Base-by-base conservation (phyloP, 2,888 invertebrate genomes). In the Capitulum mitella region DNA sequence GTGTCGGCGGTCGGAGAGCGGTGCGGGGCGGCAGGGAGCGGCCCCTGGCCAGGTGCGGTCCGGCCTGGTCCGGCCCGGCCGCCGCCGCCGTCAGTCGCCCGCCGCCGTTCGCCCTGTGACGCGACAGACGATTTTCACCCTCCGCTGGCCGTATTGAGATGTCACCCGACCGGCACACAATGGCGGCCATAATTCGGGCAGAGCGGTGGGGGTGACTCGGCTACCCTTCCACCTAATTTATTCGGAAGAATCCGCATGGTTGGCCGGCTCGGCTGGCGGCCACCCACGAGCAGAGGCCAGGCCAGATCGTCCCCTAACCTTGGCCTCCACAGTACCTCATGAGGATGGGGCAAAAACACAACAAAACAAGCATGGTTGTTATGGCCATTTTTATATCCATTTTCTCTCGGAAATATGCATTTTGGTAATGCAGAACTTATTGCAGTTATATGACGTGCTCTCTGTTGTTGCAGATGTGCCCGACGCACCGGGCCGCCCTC, bases 381-480 rank as follows among this genome's bases (percentile, higher is more conserved):
- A n/a, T n/a, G n/a, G n/a, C n/a, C n/a, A n/a, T n/a, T n/a, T n/a
- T n/a, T n/a, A n/a, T n/a, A n/a, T n/a, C n/a, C n/a, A n/a, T n/a
- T n/a, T n/a, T n/a, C n/a, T n/a, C n/a, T n/a, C n/a, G n/a, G n/a
- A n/a, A n/a, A n/a, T n/a, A n/a, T n/a, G n/a, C n/a, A n/a, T n/a
- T n/a, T n/a, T n/a, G n/a, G n/a, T n/a, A n/a, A n/a, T n/a, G n/a
- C n/a, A n/a, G n/a, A n/a, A n/a, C n/a, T n/a, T n/a, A n/a, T n/a
- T n/a, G n/a, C n/a, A n/a, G n/a, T n/a, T n/a, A n/a, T n/a, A n/a
- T n/a, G n/a, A n/a, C n/a, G n/a, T n/a, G n/a, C n/a, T n/a, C n/a
- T n/a, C n/a, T n/a, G n/a, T n/a, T n/a, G n/a, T 32, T 46, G n/a
- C 76, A 76, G 76, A 76, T 46, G 76, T 76, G 37, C 76, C 76